Evolutionary conservation across 2,797 vertebrate genomes (phyloP).

Genomic region (Rhinella marina): DNA sequence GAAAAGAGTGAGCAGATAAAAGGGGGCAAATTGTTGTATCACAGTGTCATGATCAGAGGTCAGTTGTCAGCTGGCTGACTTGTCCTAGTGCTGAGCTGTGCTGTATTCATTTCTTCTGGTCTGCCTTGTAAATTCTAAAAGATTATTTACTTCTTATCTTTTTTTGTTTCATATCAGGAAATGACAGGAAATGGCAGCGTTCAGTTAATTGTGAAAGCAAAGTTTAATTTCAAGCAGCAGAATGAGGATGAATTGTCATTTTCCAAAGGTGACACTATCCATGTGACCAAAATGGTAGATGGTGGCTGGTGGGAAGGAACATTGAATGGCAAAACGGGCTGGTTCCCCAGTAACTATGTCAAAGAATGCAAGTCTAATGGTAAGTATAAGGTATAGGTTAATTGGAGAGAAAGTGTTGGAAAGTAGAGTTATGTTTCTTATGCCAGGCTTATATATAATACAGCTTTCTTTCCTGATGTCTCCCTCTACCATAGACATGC

Average conservation of each 20-base stretch:
- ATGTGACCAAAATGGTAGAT: constrained; percentile 93
- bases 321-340: constrained; percentile 90
- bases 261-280: constrained; percentile 92
- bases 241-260: constrained; percentile 98
- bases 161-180: constrained; percentile 76
- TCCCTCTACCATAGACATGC: no score
- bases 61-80: not conserved
- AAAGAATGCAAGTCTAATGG: constrained; percentile 93
- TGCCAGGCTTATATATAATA: no score
- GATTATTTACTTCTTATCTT: not conserved
- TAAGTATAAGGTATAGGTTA: constrained; percentile 72
- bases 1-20: not conserved
- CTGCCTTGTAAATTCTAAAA: not conserved
- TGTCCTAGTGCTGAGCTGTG: not conserved
- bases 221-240: constrained; percentile 98
- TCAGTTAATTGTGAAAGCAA: constrained; percentile 91
- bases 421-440: not conserved
- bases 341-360: constrained; percentile 99
- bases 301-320: constrained; percentile 99
- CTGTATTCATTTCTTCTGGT: not conserved
- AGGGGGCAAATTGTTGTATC: not conserved
- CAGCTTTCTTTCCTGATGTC: no score
- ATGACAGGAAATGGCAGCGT: constrained; percentile 94
- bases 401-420: not conserved
- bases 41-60: not conserved